Percentiles rank a stretch among this genome's conserved stretches.
These are phyloP conservation scores for Grammomys surdaster DNA, from an alignment of 2,113 vertebrate genomes.

Conservation along the genomic window DNA sequence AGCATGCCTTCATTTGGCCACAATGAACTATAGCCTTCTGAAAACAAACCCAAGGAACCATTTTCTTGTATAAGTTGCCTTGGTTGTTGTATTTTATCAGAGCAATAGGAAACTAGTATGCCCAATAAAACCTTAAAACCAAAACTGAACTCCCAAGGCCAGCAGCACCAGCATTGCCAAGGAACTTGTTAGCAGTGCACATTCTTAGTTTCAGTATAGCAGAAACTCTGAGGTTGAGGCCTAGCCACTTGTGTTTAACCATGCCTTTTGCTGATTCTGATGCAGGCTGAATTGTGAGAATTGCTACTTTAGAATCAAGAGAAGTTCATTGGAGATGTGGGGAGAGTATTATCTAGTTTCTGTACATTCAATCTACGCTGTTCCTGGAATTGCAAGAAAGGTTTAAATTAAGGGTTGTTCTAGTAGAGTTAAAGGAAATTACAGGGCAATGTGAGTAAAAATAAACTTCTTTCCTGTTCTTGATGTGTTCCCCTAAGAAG, in stretches of 20 bases:
- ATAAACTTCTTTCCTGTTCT: conserved; percentile 74
- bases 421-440: conserved; percentile 73
- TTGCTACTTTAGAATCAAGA: not conserved
- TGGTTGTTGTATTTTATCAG: not conserved
- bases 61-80: not conserved
- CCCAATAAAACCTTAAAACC: not conserved
- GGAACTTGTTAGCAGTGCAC: conserved; percentile 19
- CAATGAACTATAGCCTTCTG: not conserved
- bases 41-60: not conserved
- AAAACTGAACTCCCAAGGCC: not conserved
- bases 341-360: conserved; percentile 37
- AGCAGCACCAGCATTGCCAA: not conserved
- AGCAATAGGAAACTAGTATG: not conserved
- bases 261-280: not conserved
- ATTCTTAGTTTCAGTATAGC: not conserved
- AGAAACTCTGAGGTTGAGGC: not conserved
- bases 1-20: not conserved
- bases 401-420: conserved; percentile 70
- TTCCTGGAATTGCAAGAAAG: conserved; percentile 67
- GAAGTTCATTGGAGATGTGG: not conserved
- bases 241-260: not conserved
- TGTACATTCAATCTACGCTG: not conserved
- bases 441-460: conserved; percentile 73
- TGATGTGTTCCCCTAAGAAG: conserved; percentile 61
- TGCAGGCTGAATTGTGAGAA: not conserved